These are phyloP conservation scores for Rhingia campestris DNA, from an alignment of 2,888 invertebrate genomes.

Conservation along the genomic window DNA sequence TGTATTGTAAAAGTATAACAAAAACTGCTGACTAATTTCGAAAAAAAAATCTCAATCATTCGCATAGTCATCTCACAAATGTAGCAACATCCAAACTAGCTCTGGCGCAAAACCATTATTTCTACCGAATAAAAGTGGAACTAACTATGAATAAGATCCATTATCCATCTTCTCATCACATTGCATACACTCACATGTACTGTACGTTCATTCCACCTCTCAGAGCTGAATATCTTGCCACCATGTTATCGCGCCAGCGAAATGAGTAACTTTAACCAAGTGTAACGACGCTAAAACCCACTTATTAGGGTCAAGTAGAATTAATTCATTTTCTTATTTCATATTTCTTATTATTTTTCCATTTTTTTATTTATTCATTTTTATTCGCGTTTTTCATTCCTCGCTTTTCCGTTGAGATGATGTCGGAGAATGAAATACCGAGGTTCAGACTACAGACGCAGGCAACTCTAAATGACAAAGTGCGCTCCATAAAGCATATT, in stretches of 20 bases:
- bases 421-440: neutral
- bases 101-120: constrained; percentile 32
- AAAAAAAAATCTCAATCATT: constrained; percentile 44
- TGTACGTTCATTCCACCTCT: constrained; percentile 7
- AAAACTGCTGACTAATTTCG: constrained; percentile 36
- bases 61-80: constrained; percentile 29
- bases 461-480: constrained; percentile 41
- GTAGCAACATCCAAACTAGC: constrained; percentile 40
- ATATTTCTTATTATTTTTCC: constrained; percentile 27
- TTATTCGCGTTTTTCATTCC: constrained; percentile 27
- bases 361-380: constrained; percentile 2
- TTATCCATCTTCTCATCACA: constrained; percentile 40
- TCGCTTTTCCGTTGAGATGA: constrained; percentile 24
- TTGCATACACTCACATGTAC: constrained; percentile 14
- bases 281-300: constrained; percentile 60
- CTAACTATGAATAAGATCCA: constrained; percentile 55
- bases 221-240: constrained; percentile 5
- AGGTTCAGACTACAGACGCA: neutral
- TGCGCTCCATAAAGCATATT: constrained; percentile 33
- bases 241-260: constrained; percentile 11
- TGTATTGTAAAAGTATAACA: constrained; percentile 6
- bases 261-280: constrained; percentile 51
- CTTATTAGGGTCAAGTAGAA: constrained; percentile 67
- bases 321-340: constrained; percentile 61
- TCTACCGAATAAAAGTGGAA: constrained; percentile 34